phyloP scores from a whole-genome alignment of 2,797 vertebrate genomes.

The Synaphobranchus kaupii region DNA sequence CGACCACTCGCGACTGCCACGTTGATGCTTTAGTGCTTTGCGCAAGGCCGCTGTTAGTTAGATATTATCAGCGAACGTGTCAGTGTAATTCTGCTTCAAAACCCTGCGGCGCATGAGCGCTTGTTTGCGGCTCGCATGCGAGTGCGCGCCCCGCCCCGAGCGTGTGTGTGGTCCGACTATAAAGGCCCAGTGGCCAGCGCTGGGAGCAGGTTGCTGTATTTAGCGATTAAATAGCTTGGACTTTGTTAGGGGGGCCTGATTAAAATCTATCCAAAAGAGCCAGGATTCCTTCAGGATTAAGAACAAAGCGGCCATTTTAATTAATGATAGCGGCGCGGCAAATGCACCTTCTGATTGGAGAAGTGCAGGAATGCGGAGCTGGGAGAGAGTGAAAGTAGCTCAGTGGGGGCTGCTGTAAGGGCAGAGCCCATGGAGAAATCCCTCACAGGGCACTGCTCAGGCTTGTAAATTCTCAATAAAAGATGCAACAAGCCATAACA shows the following conservation, averaged over 20 bases:
- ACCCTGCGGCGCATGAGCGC: neutral
- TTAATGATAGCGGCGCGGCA: conserved; percentile 29
- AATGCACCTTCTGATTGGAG: conserved; percentile 36
- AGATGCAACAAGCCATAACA: conserved; percentile 55
- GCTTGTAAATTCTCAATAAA: conserved; percentile 56
- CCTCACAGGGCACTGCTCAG: conserved; percentile 29
- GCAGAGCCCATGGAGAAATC: conserved; percentile 47
- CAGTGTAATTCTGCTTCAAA: conserved; percentile 14
- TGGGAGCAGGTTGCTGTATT: conserved; percentile 28
- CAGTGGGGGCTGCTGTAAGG: conserved; percentile 30
- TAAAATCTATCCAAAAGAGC: conserved; percentile 30
- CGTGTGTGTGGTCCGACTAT: neutral
- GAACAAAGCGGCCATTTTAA: conserved; percentile 21
- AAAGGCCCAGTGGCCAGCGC: neutral
- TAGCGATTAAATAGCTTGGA: neutral
- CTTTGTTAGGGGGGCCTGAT: conserved; percentile 33
- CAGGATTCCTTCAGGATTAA: conserved; percentile 36
- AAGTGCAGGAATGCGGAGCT: conserved; percentile 26
- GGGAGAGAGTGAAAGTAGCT: conserved; percentile 29
- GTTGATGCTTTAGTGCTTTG: neutral
- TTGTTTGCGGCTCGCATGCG: neutral
- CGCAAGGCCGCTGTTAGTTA: too few relatives aligned
- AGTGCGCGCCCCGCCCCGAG: neutral
- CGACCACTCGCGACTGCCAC: neutral
- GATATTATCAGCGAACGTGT: neutral